Evolutionary conservation across 2,113 vertebrate genomes (phyloP), one percentile per base, ranked within the genome.

Genomic region (Paraplagusia blochii): DNA sequence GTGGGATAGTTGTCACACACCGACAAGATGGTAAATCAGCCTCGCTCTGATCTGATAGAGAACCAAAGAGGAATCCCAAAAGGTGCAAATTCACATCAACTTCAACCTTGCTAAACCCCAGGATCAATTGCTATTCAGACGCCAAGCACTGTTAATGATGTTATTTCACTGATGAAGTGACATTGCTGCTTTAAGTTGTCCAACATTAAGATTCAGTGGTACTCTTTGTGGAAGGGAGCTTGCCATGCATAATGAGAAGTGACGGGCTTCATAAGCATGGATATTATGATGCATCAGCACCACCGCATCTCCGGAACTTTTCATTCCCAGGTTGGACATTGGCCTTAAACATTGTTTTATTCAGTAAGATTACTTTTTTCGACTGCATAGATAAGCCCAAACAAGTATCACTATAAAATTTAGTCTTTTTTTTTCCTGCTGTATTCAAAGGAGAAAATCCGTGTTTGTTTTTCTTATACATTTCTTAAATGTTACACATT

Each of bases 131-230:
- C 75, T 80, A 82, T 81, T 82, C 83, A 77, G 47, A 53, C 45
- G 69, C 17, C 9, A 78, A 63, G 57, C 67, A 42, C 58, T 66
- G 77, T 77, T 86, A 86, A 87, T 82, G 65, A 77, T 80, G 81
- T 85, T 86, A 85, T 74, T 87, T 49, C 82, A 68, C 66, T 77
- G 80, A 86, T 85, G 80, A 85, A 73, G 81, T 68, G 73, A 87
- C 57, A 76, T 59, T 54, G 69, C 77, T 60, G 53, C 67, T 72
- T 44, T 60, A 69, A 79, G 73, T 69, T 83, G 66, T 64, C 63
- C 44, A 50, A 52, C 73, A 87, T 89, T 85, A 81, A 85, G 81
- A 88, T 86, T 83, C 84, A 85, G 79, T 35, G 9, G 59, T 75
- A 53, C 63, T 77, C 66, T 58, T 44, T 68, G 66, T 73, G 43